These are phyloP conservation scores for Mesopsocus fuscifrons DNA, from an alignment of 2,888 invertebrate species.

Conservation along the genomic window DNA sequence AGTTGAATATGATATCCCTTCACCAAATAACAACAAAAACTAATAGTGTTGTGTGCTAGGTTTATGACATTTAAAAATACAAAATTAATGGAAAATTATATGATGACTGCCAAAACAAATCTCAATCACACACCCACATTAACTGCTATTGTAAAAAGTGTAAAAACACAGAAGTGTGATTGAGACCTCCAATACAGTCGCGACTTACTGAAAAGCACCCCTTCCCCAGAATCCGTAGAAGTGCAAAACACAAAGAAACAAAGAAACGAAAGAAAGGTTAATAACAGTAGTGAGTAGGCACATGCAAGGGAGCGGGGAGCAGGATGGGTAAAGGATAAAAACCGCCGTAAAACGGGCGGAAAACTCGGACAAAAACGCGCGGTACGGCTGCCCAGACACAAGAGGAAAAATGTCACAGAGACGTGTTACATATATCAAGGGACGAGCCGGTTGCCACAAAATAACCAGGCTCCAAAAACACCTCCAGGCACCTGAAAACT, in stretches of 20 bases:
- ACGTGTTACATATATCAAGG: background rate
- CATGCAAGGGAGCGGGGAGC: slow-evolving; percentile 36
- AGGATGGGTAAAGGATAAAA: slow-evolving; percentile 44
- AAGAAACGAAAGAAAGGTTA: slow-evolving; percentile 50
- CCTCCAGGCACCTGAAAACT: background rate
- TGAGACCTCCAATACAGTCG: slow-evolving; percentile 18
- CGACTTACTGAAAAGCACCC: slow-evolving; percentile 56
- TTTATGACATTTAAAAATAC: no score
- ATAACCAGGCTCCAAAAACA: slow-evolving; percentile 3
- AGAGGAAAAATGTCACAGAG: slow-evolving; percentile 69
- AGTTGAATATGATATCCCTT: no score
- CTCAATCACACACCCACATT: no score
- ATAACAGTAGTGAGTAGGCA: slow-evolving; percentile 30
- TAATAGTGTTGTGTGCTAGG: no score
- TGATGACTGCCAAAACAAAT: no score
- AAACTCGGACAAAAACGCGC: slow-evolving; percentile 21
- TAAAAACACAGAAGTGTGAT: no score
- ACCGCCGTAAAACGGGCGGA: slow-evolving; percentile 18
- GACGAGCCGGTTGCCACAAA: background rate
- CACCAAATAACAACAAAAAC: no score
- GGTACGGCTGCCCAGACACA: slow-evolving; percentile 76
- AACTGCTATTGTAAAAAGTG: no score
- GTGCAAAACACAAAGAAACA: slow-evolving; percentile 32
- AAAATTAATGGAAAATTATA: no score
- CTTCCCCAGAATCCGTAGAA: slow-evolving; percentile 43